These are phyloP conservation scores for Scortum barcoo DNA, from an alignment of 2,113 vertebrate genomes.

Conservation along the genomic window DNA sequence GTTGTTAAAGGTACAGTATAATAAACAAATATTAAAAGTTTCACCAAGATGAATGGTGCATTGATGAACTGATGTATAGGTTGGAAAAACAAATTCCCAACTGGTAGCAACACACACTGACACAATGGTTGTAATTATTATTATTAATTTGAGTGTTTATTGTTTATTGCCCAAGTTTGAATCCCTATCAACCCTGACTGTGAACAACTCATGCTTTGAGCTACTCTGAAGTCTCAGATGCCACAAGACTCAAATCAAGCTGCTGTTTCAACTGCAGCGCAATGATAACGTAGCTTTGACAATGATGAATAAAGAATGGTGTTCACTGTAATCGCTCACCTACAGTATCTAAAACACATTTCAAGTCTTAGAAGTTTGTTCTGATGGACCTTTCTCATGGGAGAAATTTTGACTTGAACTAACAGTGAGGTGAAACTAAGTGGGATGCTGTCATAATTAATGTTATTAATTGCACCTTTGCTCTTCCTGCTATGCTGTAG, in stretches of 20 bases:
- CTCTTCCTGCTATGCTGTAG: not conserved
- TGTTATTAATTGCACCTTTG: not conserved
- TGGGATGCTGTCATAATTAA: not conserved
- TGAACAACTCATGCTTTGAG: not conserved
- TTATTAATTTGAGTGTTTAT: not conserved
- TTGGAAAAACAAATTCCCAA: not conserved
- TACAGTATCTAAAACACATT: not conserved
- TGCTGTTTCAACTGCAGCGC: not conserved
- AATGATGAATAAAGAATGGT: not conserved
- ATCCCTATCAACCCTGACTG: not conserved
- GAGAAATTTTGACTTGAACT: constrained; percentile 23
- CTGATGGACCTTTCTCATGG: not conserved
- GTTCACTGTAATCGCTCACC: not conserved
- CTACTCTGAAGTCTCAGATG: not conserved
- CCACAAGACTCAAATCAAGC: not conserved
- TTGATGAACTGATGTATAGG: not conserved
- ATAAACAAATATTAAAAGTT: no score
- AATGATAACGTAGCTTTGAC: constrained; percentile 6
- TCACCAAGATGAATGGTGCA: not conserved
- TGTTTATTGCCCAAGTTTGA: not conserved
- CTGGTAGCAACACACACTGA: not conserved
- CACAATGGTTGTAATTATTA: not conserved
- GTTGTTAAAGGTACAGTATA: no score
- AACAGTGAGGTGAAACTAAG: not conserved
- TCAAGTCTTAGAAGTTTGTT: not conserved